Evolutionary conservation across 2,113 vertebrate genomes (phyloP).

Genomic region (Lucifuga dentata): DNA sequence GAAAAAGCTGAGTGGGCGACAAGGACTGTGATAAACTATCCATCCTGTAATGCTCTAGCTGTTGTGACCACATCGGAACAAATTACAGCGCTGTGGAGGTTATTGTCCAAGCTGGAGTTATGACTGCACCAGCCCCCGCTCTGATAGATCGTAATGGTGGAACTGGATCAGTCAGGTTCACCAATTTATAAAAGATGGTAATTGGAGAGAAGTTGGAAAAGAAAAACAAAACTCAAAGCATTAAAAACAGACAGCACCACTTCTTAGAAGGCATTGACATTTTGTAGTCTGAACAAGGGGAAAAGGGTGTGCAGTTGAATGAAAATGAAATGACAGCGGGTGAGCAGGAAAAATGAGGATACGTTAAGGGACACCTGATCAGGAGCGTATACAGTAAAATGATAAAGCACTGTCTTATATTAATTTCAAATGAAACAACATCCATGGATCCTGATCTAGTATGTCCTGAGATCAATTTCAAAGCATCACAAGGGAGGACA

Average conservation of each 20-base stretch:
- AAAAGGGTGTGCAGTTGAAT: neutral
- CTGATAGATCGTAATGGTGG: slow-evolving; percentile 59
- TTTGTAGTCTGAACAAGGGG: neutral
- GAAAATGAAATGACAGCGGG: neutral
- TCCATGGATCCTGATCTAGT: slow-evolving; percentile 51
- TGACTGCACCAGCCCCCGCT: slow-evolving; percentile 46
- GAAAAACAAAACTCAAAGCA: neutral
- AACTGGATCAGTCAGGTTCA: slow-evolving; percentile 46
- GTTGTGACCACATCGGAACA: slow-evolving; percentile 61
- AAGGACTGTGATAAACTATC: slow-evolving; percentile 69
- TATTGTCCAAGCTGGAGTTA: slow-evolving; percentile 72
- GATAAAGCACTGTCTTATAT: slow-evolving; percentile 48
- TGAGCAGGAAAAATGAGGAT: neutral
- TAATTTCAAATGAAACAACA: slow-evolving; percentile 59
- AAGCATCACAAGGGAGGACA: slow-evolving; percentile 60
- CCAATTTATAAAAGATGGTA: slow-evolving; percentile 14
- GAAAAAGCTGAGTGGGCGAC: slow-evolving; percentile 67
- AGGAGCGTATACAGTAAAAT: slow-evolving; percentile 13
- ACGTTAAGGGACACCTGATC: neutral
- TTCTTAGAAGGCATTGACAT: neutral
- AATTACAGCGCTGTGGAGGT: slow-evolving; percentile 63
- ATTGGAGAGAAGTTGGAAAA: slow-evolving; percentile 13
- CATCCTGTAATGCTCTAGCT: slow-evolving; percentile 37
- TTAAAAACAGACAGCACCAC: no score
- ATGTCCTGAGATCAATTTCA: slow-evolving; percentile 65